Evolutionary conservation across 2,888 invertebrate species (phyloP), one percentile per base, ranked within the genome.

Genomic region (Brenthis hecate): DNA sequence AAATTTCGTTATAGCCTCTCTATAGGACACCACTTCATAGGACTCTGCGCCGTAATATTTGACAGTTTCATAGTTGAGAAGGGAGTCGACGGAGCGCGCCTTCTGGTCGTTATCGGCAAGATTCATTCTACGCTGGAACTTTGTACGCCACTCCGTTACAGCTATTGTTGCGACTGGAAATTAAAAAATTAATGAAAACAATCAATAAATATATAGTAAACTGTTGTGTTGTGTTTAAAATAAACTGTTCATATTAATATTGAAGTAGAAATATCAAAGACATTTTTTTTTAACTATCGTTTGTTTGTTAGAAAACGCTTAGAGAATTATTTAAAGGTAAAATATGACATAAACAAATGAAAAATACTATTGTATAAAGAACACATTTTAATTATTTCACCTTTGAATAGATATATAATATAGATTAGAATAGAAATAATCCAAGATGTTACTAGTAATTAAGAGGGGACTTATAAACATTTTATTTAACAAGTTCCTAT

Each of bases 91-190:
- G 66, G 98, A 98, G 70, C 96, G 95, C 6, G 98, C 97, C 79
- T 97, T 96, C 70, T 97, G 96, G 51, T 96, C 97, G 87, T 99
- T 99, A 83, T 99, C 99, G 0, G 98, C 96, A 43, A 96, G 92
- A 88, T 99, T 99, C 98, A 99, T 98, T 6, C 96, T 94, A 48
- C 99, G 94, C 76, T 99, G 96, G 89, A 95, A 99, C 86, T 99
- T 98, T 0, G 99, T 99, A 14, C 99, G 94, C 99, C 99, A 99
- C 90, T 99, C 99, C 0, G 99, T 99, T n/a, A 99, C 94, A 16
- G 92, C 87, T 80, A 99, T 95, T 0, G 99, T 99, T 13, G 95
- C 61, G 16, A 62, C 61, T 62, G 19, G 6, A 62, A 61, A 53
- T 36, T 19, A 51, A 51, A 51, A n/a, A n/a, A 51, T 6, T 2